phyloP scores from a whole-genome alignment of 2,888 invertebrate species.

The Melinopterus prodromus region DNA sequence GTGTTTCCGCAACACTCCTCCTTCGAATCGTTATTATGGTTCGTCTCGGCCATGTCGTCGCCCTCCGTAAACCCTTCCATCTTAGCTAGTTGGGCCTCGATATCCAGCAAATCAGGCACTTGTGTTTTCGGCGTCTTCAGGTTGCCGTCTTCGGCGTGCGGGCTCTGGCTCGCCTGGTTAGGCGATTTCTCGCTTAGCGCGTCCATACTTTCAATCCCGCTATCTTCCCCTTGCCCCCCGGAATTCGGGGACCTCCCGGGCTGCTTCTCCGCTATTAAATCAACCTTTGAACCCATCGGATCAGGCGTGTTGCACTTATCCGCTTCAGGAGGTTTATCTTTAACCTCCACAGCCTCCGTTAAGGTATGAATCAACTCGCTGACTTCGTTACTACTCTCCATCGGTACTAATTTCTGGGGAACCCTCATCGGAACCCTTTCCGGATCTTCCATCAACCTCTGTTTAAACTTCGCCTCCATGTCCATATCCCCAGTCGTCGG shows the following conservation, averaged over 20 bases:
- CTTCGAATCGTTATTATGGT: constrained; percentile 46
- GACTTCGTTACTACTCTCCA: constrained; percentile 45
- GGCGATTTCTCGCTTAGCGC: constrained; percentile 83
- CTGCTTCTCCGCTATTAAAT: constrained; percentile 46
- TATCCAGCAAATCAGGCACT: constrained; percentile 69
- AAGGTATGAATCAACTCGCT: constrained; percentile 48
- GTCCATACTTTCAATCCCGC: constrained; percentile 93
- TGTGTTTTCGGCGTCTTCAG: constrained; percentile 51
- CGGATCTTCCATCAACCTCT: constrained; percentile 64
- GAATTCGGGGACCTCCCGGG: constrained; percentile 57
- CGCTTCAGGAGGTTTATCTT: constrained; percentile 57
- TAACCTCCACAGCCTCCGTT: constrained; percentile 46
- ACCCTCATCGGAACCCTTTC: constrained; percentile 50
- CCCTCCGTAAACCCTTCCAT: constrained; percentile 65
- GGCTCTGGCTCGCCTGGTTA: constrained; percentile 83
- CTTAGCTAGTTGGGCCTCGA: constrained; percentile 75
- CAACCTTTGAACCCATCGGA: constrained; percentile 51
- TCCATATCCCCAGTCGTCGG: constrained; percentile 62
- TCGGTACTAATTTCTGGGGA: constrained; percentile 51
- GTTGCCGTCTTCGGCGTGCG: constrained; percentile 59
- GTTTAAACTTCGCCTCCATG: constrained; percentile 68
- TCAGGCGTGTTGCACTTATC: constrained; percentile 58
- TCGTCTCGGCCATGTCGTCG: constrained; percentile 51
- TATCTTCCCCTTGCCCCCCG: constrained; percentile 73
- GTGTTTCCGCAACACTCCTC: constrained; percentile 59